Evolutionary conservation across 1,140 invertebrate species (phyloP), one percentile per base, ranked within the genome.

Genomic region (Parasteatoda tepidariorum): DNA sequence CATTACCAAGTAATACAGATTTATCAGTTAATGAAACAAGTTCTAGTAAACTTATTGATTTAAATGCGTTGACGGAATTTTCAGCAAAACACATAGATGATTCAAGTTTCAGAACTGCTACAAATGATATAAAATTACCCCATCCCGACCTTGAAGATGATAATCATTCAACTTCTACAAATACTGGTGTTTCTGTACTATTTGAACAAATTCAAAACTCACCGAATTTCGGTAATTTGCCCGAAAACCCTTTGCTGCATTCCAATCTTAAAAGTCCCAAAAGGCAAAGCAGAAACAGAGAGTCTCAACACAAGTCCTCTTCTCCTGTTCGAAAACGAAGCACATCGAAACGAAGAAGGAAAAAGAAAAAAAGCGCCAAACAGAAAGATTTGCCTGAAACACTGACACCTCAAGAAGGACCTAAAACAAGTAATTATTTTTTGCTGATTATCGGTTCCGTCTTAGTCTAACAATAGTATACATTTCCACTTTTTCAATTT

Each of bases 111-210:
- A 59, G 9, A 22, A 7, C 24, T 22, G 6, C 18, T 30, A 66
- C 34, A 54, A 78, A 67, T 28, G 61, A 78, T 9, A 15, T 48
- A 33, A 78, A 48, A 15, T 66, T 66, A 31, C 74, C 74, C 31
- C 74, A 78, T 66, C 74, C 74, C 9, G 74, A 78, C 15, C 33
- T 66, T 66, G 74, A 75, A 62, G 73, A 78, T 54, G 61, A 66
- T 66, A n/a, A n/a, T 26, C 33, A 9, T 54, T 22, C 54, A 22
- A 33, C 15, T 18, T 34, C 54, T n/a, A 66, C 38, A 66, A 78
- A 66, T 66, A 31, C 59, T 13, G 18, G 13, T 15, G 30, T 75
- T 62, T 24, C 31, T 26, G 57, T 15, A 7, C 28, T 75, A 1
- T 33, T 75, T 9, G 66, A 78, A 66, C 34, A 78, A 55, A 78